Evolutionary conservation across 2,888 invertebrate species (phyloP), one percentile per base, ranked within the genome.

Genomic region (Lordiphosa fenestrarum): DNA sequence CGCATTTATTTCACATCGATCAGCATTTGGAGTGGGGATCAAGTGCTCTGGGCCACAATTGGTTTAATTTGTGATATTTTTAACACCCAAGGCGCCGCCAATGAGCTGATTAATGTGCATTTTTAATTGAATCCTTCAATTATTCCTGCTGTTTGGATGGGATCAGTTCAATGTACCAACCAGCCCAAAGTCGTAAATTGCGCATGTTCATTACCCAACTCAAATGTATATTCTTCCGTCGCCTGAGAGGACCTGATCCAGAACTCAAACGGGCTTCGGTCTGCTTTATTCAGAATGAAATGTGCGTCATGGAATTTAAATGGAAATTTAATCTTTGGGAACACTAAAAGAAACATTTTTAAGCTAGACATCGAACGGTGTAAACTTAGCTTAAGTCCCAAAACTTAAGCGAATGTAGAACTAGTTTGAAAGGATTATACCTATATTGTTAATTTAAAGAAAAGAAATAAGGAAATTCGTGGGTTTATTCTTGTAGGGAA

Each of bases 31-130:
- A 36, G 30, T 23, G 39, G n/a, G 44, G 42, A 56, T 73, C 63
- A 66, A 73, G 49, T 59, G 63, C 33, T 50, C 65, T 48, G 60
- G 44, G 46, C 63, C 71, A 69, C 72, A 82, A 74, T 69, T 57
- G 66, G 63, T 46, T 78, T 71, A 15, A 69, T 63, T 69, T 61
- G 36, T 47, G 54, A 61, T 57, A 62, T 59, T 64, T 69, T 61
- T 61, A 74, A 65, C 59, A 59, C 53, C 51, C 37, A 49, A 57
- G 51, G 48, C 56, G 71, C 49, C 54, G 50, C 33, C 48, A 46
- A 53, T 40, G 46, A 42, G 30, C 49, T 39, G 57, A 60, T 68
- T 61, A 52, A 51, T 67, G 53, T 42, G 9, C 36, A 10, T 36
- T 56, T 47, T 59, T 46, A 63, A 58, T 66, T 58, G 50, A 67